Percentiles rank a stretch among this genome's conserved stretches.
phyloP scores from a whole-genome alignment of 2,888 invertebrate species.

The Cheiracanthium punctorium region DNA sequence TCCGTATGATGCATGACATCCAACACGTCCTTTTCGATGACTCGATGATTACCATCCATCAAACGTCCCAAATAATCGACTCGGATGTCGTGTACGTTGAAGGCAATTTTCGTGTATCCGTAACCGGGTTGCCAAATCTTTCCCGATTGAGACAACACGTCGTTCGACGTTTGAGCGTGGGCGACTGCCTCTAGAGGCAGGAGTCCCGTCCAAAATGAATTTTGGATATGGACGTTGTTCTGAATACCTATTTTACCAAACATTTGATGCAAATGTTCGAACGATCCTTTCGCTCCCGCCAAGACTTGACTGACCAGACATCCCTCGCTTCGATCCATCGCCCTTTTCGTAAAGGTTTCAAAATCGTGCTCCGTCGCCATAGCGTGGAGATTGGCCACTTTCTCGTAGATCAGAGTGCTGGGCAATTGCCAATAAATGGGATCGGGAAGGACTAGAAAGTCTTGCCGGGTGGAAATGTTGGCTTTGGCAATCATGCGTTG shows the following conservation, averaged over 20 bases:
- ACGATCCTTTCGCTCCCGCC: neutral
- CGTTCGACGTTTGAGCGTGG: neutral
- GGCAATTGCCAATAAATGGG: slow-evolving; percentile 30
- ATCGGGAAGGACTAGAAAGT: slow-evolving; percentile 20
- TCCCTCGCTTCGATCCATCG: neutral
- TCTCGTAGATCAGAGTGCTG: slow-evolving; percentile 18
- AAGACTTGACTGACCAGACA: neutral
- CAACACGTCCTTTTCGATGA: neutral
- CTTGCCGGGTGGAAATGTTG: neutral
- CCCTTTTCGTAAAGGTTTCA: neutral
- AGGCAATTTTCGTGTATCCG: neutral
- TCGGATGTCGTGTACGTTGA: neutral
- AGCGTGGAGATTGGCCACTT: slow-evolving; percentile 12
- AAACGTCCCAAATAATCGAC: neutral
- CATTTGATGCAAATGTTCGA: neutral
- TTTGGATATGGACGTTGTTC: neutral
- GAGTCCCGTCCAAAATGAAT: neutral
- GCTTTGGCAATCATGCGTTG: too few species aligned
- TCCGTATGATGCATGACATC: neutral
- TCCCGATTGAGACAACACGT: neutral
- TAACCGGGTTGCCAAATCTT: neutral
- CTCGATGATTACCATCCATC: neutral
- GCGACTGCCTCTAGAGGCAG: neutral
- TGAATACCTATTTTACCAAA: neutral
- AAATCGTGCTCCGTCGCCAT: neutral